phyloP scores from a whole-genome alignment of 2,797 vertebrate species.

The Emydoidea blandingii region DNA sequence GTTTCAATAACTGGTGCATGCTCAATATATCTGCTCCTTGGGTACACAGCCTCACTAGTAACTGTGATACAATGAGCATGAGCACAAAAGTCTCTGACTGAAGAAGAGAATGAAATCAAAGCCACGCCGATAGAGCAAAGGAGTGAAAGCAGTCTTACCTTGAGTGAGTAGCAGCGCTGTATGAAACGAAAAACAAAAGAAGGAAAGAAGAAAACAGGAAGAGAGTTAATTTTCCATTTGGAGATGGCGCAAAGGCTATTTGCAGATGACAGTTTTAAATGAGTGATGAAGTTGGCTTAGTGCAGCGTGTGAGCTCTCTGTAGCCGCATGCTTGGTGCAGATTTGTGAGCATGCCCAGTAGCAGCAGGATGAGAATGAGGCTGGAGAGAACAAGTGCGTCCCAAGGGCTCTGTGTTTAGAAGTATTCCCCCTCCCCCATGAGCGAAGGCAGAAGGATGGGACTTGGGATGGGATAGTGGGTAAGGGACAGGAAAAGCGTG shows the following conservation, averaged over 20 bases:
- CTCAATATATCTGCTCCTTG: neutral
- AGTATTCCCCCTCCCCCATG: neutral
- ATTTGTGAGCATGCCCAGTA: slow-evolving; percentile 49
- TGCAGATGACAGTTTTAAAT: slow-evolving; percentile 46
- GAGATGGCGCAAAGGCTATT: slow-evolving; percentile 49
- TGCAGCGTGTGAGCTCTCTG: slow-evolving; percentile 31
- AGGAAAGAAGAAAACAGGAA: slow-evolving; percentile 75
- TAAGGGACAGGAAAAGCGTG: neutral
- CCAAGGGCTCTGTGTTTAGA: neutral
- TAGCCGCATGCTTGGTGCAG: slow-evolving; percentile 59
- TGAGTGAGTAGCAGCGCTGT: slow-evolving; percentile 91
- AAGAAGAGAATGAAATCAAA: neutral
- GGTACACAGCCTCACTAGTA: neutral
- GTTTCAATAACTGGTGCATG: neutral
- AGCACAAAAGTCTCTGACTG: neutral
- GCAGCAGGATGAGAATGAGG: slow-evolving; percentile 43
- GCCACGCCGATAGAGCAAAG: slow-evolving; percentile 28
- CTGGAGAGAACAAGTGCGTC: neutral
- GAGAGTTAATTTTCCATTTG: slow-evolving; percentile 70
- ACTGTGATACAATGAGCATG: neutral
- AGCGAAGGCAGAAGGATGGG: slow-evolving; percentile 19
- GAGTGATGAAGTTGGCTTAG: slow-evolving; percentile 57
- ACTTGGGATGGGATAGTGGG: neutral
- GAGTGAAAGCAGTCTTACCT: slow-evolving; percentile 84
- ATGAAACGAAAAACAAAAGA: slow-evolving; percentile 72